These are phyloP conservation scores for Columbina picui DNA, from an alignment of 2,113 vertebrate genomes.

Conservation along the genomic window DNA sequence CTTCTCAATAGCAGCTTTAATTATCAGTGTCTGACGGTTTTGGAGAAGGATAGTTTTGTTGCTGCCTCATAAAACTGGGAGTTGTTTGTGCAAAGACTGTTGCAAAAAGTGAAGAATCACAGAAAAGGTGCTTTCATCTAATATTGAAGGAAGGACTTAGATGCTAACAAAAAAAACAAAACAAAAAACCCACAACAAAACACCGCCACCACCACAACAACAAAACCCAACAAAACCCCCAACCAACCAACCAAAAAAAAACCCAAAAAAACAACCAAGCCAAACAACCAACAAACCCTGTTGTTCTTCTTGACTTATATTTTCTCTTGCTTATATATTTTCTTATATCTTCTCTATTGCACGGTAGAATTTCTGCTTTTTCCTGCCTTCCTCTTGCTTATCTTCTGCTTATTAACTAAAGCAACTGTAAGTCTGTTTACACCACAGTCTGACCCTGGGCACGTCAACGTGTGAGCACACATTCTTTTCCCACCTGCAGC, in stretches of 20 bases:
- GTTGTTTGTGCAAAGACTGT: not conserved
- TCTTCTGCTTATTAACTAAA: slow-evolving; percentile 18
- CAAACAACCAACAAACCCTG: not conserved
- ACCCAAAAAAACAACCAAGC: too few species aligned
- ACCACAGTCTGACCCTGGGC: not conserved
- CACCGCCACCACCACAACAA: too few species aligned
- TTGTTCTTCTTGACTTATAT: not conserved
- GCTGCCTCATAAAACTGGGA: not conserved
- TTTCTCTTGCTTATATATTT: not conserved
- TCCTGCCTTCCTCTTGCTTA: not conserved
- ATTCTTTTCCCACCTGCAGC: not conserved
- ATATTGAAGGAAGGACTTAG: not conserved
- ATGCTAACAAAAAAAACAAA: not conserved
- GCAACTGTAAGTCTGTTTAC: not conserved
- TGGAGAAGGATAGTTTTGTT: not conserved
- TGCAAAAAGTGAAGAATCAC: slow-evolving; percentile 2
- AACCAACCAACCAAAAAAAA: too few species aligned
- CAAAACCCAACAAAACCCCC: too few species aligned
- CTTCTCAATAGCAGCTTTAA: not conserved
- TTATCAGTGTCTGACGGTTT: slow-evolving; percentile 24
- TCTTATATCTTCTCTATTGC: not conserved
- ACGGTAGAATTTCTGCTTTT: not conserved
- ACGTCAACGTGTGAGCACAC: not conserved
- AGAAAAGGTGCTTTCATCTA: slow-evolving; percentile 5
- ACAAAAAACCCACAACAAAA: too few species aligned